Conservation (phyloP, 2,113 vertebrate genomes). For the human (Homo sapiens) region GRCh38 chr3:162571501-162572000, state of each 20-base stretch:
- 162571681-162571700: not conserved
- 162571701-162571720: not conserved
- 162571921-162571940: not conserved
- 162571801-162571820: not conserved
- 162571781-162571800: not conserved
- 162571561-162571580: not conserved
- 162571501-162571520: not conserved
- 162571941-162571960: not conserved
- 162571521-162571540: not conserved
- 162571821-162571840: not conserved
- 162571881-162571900: not conserved
- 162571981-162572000: not conserved
- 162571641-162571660: not conserved
- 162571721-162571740: not conserved
- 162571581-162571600: not conserved
- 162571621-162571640: not conserved
- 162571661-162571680: not conserved
- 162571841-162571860: not conserved
- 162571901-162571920: not conserved
- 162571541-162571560: not conserved
- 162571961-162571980: not conserved
- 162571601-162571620: not conserved
- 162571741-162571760: not conserved
- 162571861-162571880: not conserved
- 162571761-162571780: not conserved